Conservation (phyloP, 2,888 invertebrate species). For the Dasypolia templi region DNA sequence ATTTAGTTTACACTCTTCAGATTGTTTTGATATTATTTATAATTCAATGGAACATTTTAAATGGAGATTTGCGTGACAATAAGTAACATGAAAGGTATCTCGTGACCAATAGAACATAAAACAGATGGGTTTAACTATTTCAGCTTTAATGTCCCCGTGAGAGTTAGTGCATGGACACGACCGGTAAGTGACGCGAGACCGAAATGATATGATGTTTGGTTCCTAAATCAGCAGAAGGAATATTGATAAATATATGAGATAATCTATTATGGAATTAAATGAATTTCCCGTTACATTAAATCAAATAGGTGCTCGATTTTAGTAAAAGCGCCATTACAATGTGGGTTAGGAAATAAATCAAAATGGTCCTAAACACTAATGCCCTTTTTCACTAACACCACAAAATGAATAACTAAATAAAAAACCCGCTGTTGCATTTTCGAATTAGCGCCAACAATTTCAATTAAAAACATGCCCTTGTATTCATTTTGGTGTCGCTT, state of each 20-base stretch:
- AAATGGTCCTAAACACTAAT: not conserved
- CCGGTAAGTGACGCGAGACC: slow-evolving; percentile 51
- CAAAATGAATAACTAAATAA: no score
- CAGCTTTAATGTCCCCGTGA: slow-evolving; percentile 40
- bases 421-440: no score
- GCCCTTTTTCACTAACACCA: no score
- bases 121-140: slow-evolving; percentile 24
- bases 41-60: not conserved
- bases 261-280: not conserved
- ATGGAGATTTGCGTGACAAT: slow-evolving; percentile 1
- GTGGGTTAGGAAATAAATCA: no score
- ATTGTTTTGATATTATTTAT: no score
- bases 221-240: not conserved
- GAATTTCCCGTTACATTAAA: not conserved
- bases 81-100: not conserved
- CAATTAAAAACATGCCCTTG: no score
- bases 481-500: no score
- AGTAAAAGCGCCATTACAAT: not conserved
- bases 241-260: not conserved
- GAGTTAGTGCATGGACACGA: slow-evolving; percentile 51
- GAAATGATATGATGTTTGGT: slow-evolving; percentile 28
- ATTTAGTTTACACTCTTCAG: not conserved
- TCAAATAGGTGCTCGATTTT: not conserved
- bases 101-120: not conserved
- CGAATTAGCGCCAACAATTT: no score